A percentile compares a stretch with the other conserved stretches of the same genome.
phyloP scores from a whole-genome alignment of 2,888 invertebrate species.

The Capitulum mitella region DNA sequence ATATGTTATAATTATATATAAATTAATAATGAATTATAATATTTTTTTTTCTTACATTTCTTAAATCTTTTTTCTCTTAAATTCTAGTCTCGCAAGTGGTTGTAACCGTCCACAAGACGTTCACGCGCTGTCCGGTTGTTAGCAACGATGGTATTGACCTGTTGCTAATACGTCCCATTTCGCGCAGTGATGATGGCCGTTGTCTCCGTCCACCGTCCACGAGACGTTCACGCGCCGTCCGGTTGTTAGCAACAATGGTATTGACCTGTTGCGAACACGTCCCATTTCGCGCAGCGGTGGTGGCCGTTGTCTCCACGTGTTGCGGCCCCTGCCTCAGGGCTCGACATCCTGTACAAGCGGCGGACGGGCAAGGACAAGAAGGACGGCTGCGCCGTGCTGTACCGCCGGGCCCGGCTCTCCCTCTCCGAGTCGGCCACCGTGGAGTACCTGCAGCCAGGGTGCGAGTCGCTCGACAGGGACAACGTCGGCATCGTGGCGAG shows the following conservation, averaged over 20 bases:
- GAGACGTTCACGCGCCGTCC: no score
- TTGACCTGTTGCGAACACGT: no score
- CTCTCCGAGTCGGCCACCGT: constrained; percentile 59
- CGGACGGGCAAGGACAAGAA: constrained; percentile 62
- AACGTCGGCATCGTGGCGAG: constrained; percentile 79
- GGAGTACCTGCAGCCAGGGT: constrained; percentile 54
- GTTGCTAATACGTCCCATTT: no score
- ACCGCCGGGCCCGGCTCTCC: constrained; percentile 58
- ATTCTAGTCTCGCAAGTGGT: not conserved
- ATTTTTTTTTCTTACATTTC: not conserved
- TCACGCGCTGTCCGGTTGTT: no score
- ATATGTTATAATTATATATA: no score
- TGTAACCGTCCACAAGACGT: not conserved
- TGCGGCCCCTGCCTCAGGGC: not conserved
- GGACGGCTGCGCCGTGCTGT: constrained; percentile 90
- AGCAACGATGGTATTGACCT: no score
- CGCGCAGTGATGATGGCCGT: no score
- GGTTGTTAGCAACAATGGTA: no score
- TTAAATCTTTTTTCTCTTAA: not conserved
- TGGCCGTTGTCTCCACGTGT: no score
- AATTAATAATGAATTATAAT: no score
- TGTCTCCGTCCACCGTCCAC: no score
- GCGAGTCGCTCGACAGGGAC: constrained; percentile 66
- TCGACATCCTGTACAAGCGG: constrained; percentile 59
- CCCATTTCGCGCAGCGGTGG: no score